Evolutionary conservation across 2,888 invertebrate species (phyloP).

Genomic region (Morpho deidamia): DNA sequence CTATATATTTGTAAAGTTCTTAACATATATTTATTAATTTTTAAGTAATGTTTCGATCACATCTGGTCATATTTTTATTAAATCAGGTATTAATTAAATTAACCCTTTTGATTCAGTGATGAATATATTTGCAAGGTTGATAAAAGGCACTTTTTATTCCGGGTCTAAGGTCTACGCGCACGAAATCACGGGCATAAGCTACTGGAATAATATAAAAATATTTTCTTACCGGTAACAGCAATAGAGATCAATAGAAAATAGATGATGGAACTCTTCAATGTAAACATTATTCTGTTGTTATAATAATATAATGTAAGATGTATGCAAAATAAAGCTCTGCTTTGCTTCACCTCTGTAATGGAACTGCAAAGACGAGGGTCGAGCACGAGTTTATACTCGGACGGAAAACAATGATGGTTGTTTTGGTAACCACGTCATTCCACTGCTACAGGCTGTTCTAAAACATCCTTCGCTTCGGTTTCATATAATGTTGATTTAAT

Average conservation of each 20-base stretch:
- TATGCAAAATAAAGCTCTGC: not conserved
- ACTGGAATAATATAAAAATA: too few species aligned
- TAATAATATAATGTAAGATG: not conserved
- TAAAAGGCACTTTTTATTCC: too few species aligned
- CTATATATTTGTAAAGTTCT: too few species aligned
- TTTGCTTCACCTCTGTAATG: conserved; percentile 7
- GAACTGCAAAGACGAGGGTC: conserved; percentile 20
- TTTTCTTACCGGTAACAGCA: conserved; percentile 45
- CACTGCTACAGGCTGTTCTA: conserved; percentile 25
- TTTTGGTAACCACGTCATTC: conserved; percentile 33
- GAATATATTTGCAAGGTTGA: too few species aligned
- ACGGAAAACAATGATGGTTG: conserved; percentile 35
- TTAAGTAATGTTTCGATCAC: too few species aligned
- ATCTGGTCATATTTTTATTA: too few species aligned
- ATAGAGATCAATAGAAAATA: conserved; percentile 48
- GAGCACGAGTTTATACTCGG: conserved; percentile 36
- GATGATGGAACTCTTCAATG: conserved; percentile 38
- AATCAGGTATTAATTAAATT: too few species aligned
- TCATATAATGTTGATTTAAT: not conserved
- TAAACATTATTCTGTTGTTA: conserved; percentile 27
- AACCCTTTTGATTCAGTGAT: too few species aligned
- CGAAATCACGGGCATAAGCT: too few species aligned
- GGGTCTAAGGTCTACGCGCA: too few species aligned
- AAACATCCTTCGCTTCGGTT: conserved; percentile 9
- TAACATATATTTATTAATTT: too few species aligned